Evolutionary conservation across 2,113 vertebrate species (phyloP), one percentile per base, ranked within the genome.

Genomic region (Tachysurus vachellii): DNA sequence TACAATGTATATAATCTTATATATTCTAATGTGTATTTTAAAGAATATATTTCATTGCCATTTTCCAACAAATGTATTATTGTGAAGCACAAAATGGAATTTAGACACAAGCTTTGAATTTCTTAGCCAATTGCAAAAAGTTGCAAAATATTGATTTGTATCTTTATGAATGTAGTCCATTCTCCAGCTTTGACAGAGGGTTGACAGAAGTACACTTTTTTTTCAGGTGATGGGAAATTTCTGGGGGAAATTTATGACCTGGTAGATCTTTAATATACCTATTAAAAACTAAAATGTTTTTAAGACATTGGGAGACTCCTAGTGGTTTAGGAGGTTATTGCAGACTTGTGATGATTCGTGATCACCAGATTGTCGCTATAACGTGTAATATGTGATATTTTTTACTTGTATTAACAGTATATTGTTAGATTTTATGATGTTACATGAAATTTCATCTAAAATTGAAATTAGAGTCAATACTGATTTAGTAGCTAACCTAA

Each of bases 251-350:
- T 75, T 44, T 75, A 47, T 42, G 71, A 19, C 42, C 36, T 12
- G 1, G 31, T 36, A 76, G 73, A 54, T 28, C 12, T n/a, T 28
- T 6, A 53, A 7, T 28, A 77, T 54, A 77, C 16, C 53, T 53
- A 19, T 36, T 59, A 59, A 80, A 77, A 56, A 56, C 61, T 21
- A 42, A 56, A 61, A 28, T 23, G 17, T 2, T 21, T 85, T 14
- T 66, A 12, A 79, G 61, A 19, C 19, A 53, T 31, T 54, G 61
- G 47, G 85, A 80, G 85, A 68, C 85, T 36, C 85, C 85, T 86
- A 28, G 85, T 86, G 85, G 76, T 44, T 80, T 12, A 13, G 2
- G 4, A 56, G n/a, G 62, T 57, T 80, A 80, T 17, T 80, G 50
- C 85, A 80, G 47, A 68, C 57, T 3, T 64, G 57, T 21, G 71